Base-by-base conservation (phyloP, 2,888 invertebrate species). In the Plebejus anna region DNA sequence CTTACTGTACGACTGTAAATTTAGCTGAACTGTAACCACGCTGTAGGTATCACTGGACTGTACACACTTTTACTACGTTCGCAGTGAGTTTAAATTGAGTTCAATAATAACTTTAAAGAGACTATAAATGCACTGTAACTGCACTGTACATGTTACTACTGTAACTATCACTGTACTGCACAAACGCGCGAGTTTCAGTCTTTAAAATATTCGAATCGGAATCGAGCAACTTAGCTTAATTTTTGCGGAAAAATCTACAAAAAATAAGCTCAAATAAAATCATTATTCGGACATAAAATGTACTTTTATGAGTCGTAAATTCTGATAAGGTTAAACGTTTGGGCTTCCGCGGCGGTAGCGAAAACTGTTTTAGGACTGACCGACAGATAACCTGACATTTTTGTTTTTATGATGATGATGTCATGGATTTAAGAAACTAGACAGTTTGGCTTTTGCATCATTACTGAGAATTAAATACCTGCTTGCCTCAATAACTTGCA, bases 301-400 rank as follows among this genome's bases (percentile, higher is more conserved):
- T 66, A 66, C 32, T 66, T 66, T 66, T 66, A 66, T 66, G 66
- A 36, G 66, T 66, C 66, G 66, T 66, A 66, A 66, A 66, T 36
- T 32, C 22, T 1, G 66, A 66, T 66, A 66, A 66, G 32, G 66
- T 36, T 66, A 36, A 66, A 66, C 66, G 66, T 11, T 16, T 4
- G 32, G 13, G 66, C 66, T 66, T 66, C 66, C 66, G 66, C 66
- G 61, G 22, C 61, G 32, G 66, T 36, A 66, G 66, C 66, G 66
- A 66, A 66, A 66, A 66, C 61, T 66, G 28, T 66, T 16, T 66
- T 36, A 4, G 66, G 66, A 36, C 22, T 66, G 66, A 66, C 66
- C 66, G 32, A 66, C 32, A 16, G 32, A 66, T 66, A 66, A 66
- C 32, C 32, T 66, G 32, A 66, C 66, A 61, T 61, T 61, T 61